Base-by-base conservation (phyloP, 2,797 vertebrate species). In the Orestias chungarensis region DNA sequence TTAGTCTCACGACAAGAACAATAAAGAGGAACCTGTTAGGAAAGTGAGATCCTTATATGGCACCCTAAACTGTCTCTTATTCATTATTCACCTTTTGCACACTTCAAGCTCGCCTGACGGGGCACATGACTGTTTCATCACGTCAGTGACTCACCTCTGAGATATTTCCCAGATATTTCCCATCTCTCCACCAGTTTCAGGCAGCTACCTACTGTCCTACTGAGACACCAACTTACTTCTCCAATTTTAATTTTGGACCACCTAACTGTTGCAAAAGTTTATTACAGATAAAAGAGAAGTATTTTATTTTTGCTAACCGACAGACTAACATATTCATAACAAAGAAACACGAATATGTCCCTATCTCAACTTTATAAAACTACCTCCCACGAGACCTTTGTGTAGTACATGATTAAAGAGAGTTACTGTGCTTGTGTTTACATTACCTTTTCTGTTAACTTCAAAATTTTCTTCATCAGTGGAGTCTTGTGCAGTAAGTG, bases 41-140 rank as follows among this genome's bases (percentile, higher is more conserved):
- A 70, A 23, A 73, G 61, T 17, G 71, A 73, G 47, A 66, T 27
- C 81, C 42, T 54, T 46, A 4, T 7, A 73, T 8, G 52, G 55
- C 25, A 57, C 50, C 31, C 70, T n/a, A 46, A 79, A 47, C 40
- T 46, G 67, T 61, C 33, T 70, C 15, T 42, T 81, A 66, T 76
- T 74, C 40, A 68, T 89, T 76, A 91, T 78, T 93, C 88, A 89
- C 68, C 82, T 75, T 55, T 73, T 59, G 86, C 80, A 89, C 91
- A 91, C 83, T 78, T 82, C 88, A 9, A 71, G 69, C 57, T 73
- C 64, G 77, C 74, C 54, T 75, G 31, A 50, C 35, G n/a, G 18
- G 68, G 55, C 76, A 84, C 84, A 79, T 70, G 81, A 79, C 57
- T 40, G 66, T 78, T 87, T 88, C 81, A 86, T 88, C 84, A 87